Percentiles rank a stretch among this genome's conserved stretches.
Evolutionary conservation across 2,797 vertebrate species (phyloP).

Genomic region (Ctenosaura bakeri): DNA sequence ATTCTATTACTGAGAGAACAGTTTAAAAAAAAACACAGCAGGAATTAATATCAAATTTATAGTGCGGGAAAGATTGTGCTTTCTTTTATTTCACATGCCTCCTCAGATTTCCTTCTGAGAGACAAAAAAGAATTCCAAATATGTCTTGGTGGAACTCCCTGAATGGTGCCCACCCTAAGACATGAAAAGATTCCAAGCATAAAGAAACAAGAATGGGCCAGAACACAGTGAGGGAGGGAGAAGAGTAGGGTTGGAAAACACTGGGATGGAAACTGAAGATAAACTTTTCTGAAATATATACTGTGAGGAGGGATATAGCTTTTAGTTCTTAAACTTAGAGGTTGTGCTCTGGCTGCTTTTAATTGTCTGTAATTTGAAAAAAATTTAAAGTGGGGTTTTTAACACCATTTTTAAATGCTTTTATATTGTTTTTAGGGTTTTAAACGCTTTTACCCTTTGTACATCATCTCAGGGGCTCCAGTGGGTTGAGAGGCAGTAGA

Average conservation of each 20-base stretch:
- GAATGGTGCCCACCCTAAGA: conserved; percentile 68
- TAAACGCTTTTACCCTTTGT: too few relatives aligned
- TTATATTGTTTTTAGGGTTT: too few relatives aligned
- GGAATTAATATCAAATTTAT: conserved; percentile 42
- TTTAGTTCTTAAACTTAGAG: too few relatives aligned
- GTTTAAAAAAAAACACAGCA: conserved; percentile 32
- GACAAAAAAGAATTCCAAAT: conserved; percentile 76
- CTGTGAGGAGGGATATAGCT: too few relatives aligned
- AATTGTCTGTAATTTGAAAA: too few relatives aligned
- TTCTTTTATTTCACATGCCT: conserved; percentile 63
- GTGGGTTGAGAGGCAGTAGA: too few relatives aligned
- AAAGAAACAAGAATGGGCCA: conserved; percentile 42
- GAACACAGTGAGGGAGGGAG: background rate
- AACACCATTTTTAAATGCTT: too few relatives aligned
- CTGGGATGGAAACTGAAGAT: background rate
- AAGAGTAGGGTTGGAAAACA: background rate
- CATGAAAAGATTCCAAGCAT: conserved; percentile 63
- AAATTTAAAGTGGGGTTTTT: too few relatives aligned
- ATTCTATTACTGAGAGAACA: conserved; percentile 44
- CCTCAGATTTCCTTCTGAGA: conserved; percentile 71
- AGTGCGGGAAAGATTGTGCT: background rate
- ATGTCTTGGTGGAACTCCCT: conserved; percentile 69
- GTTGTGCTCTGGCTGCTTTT: too few relatives aligned
- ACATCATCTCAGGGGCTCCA: too few relatives aligned
- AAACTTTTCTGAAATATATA: background rate